phyloP scores from a whole-genome alignment of 2,888 invertebrate species.

The Synanthedon formicaeformis region DNA sequence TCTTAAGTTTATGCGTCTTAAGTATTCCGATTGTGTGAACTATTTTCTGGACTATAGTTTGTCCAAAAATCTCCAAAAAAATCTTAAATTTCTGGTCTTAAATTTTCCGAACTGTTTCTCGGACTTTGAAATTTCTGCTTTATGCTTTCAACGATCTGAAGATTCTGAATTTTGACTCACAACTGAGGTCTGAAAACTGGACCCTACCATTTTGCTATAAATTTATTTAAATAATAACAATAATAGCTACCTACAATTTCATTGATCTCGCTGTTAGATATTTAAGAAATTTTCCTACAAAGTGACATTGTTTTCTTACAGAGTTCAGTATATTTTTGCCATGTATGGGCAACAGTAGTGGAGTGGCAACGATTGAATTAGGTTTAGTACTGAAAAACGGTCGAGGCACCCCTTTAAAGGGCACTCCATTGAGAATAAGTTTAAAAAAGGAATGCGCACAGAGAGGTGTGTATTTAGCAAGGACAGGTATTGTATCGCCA shows the following conservation, averaged over 20 bases:
- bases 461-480: conserved; percentile 85
- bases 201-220: too few species aligned
- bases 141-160: too few species aligned
- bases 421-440: conserved; percentile 87
- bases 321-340: conserved; percentile 91
- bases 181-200: too few species aligned
- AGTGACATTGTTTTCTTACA: conserved; percentile 35
- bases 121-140: too few species aligned
- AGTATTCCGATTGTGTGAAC: too few species aligned
- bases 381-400: conserved; percentile 86
- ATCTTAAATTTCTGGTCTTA: background rate
- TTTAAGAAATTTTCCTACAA: background rate
- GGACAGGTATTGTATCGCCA: conserved; percentile 73
- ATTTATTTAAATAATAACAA: too few species aligned
- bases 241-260: too few species aligned
- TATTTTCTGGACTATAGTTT: background rate
- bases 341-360: conserved; percentile 89
- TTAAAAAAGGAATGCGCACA: conserved; percentile 94
- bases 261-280: too few species aligned
- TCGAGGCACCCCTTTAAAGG: conserved; percentile 82
- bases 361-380: conserved; percentile 88
- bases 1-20: background rate
- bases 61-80: background rate
- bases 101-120: background rate
- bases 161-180: too few species aligned